Evolutionary conservation across 1,140 invertebrate genomes (phyloP).

Genomic region (Stegodyphus dumicola): DNA sequence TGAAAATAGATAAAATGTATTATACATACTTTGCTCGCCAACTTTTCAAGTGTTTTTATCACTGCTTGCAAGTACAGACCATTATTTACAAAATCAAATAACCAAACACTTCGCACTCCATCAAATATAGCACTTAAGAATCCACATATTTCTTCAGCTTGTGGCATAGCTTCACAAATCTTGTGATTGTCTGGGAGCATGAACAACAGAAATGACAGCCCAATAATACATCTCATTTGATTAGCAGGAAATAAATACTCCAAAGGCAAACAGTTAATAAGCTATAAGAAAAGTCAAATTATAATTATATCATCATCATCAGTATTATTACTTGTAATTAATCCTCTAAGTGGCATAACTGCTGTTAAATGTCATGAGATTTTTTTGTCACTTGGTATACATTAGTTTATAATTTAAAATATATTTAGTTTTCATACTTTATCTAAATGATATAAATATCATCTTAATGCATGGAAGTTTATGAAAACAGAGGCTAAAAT

Average conservation of each 20-base stretch:
- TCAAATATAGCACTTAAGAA: constrained; percentile 35
- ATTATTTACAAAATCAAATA: constrained; percentile 52
- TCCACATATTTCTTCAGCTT: constrained; percentile 17
- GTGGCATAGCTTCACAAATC: not conserved
- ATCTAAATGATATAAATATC: too few relatives aligned
- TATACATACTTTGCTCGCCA: too few relatives aligned
- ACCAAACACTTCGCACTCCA: constrained; percentile 53
- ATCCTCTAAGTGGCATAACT: too few relatives aligned
- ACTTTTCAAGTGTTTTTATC: not conserved
- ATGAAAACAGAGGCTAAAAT: too few relatives aligned
- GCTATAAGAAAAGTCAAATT: constrained; percentile 10
- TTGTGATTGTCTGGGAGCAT: constrained; percentile 4
- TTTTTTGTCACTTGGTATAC: too few relatives aligned
- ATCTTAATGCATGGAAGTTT: too few relatives aligned
- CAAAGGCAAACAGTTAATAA: constrained; percentile 41
- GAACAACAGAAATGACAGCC: constrained; percentile 44
- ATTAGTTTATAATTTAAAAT: too few relatives aligned
- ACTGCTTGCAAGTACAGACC: constrained; percentile 18
- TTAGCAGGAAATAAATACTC: constrained; percentile 56
- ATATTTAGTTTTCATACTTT: too few relatives aligned
- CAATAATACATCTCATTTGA: constrained; percentile 52
- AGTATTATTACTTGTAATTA: too few relatives aligned
- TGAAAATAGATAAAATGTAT: too few relatives aligned
- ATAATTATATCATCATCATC: too few relatives aligned
- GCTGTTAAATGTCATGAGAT: too few relatives aligned